A percentile compares a stretch with the other conserved stretches of the same genome.
Conservation (phyloP, 1,140 invertebrate species). For the Coptotermes formosanus region DNA sequence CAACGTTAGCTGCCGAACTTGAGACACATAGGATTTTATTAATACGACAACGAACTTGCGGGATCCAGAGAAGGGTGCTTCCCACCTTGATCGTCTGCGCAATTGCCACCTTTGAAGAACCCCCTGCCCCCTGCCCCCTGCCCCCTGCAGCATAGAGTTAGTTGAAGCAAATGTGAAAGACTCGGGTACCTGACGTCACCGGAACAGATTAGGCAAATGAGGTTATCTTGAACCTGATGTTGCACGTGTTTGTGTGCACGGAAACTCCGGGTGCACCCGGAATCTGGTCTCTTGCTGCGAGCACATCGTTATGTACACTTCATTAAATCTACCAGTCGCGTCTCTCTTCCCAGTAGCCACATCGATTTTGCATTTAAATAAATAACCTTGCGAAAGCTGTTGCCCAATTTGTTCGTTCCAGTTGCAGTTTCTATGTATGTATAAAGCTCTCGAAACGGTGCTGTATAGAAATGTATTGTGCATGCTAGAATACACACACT, state of each 20-base stretch:
- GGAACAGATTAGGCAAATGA: background rate
- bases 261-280: background rate
- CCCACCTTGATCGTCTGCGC: no score
- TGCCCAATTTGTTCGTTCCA: constrained; percentile 1
- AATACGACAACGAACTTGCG: no score
- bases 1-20: no score
- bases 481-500: no score
- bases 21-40: no score
- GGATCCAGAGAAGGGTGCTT: no score
- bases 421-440: background rate
- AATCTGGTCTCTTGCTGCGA: constrained; percentile 3
- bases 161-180: no score
- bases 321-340: background rate
- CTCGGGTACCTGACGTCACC: no score
- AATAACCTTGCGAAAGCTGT: background rate
- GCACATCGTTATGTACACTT: background rate
- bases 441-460: background rate
- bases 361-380: constrained; percentile 13
- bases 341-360: background rate
- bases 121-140: no score
- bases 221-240: background rate
- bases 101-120: no score
- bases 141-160: no score
- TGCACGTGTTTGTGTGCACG: background rate
- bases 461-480: background rate